A percentile compares a stretch with the other conserved stretches of the same genome.
phyloP scores from a whole-genome alignment of 2,797 vertebrate species.

The Sarcophilus harrisii region DNA sequence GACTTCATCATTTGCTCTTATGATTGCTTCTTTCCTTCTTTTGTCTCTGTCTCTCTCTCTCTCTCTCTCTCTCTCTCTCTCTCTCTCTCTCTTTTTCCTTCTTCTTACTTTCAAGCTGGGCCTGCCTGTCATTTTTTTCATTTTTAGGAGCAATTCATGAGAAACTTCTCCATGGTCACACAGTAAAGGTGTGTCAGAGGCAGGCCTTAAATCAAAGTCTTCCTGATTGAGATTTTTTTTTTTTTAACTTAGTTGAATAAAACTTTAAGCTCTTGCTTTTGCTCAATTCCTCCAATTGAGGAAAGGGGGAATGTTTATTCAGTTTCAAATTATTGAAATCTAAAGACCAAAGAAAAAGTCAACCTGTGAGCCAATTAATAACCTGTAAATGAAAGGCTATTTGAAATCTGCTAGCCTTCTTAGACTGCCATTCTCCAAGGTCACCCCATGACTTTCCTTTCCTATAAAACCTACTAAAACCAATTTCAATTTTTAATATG shows the following conservation, averaged over 20 bases:
- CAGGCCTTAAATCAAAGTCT: not conserved
- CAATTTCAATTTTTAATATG: constrained; percentile 28
- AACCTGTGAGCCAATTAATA: constrained; percentile 45
- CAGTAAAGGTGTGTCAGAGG: not conserved
- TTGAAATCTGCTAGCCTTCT: constrained; percentile 8
- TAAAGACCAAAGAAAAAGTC: constrained; percentile 54
- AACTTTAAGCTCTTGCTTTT: constrained; percentile 9
- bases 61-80: not conserved
- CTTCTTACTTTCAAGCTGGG: not conserved
- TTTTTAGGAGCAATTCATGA: not conserved
- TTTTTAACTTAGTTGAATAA: not conserved
- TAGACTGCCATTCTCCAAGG: constrained; percentile 22
- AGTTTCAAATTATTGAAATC: constrained; percentile 58
- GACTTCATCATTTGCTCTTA: not conserved
- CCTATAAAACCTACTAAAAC: constrained; percentile 1
- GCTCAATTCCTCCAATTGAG: constrained; percentile 16
- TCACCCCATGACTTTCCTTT: constrained; percentile 13
- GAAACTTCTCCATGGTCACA: not conserved
- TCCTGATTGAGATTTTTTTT: not conserved
- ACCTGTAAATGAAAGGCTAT: constrained; percentile 1
- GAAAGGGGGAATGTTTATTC: not conserved
- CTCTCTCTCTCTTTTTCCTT: not conserved
- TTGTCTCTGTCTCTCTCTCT: not conserved
- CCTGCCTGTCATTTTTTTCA: not conserved
- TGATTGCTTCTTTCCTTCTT: not conserved